A percentile compares a stretch with the other conserved stretches of the same genome.
These are phyloP conservation scores for Actinostola sp. DNA, from an alignment of 92 coral and sea anemone species.

Conservation along the genomic window DNA sequence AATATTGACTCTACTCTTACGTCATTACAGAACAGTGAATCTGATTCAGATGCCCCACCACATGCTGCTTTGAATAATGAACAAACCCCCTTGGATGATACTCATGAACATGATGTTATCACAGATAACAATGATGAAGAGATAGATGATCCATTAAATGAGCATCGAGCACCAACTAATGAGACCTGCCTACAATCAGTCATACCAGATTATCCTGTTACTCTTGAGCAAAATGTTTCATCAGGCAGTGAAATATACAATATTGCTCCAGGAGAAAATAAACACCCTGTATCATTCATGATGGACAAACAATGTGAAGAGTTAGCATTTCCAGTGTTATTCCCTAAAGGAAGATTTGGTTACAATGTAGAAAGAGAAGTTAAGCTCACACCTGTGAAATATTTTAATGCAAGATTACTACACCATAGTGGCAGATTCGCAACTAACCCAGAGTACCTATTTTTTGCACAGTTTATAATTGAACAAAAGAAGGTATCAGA, in stretches of 20 bases:
- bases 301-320: constrained; percentile 60
- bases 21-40: constrained; percentile 17
- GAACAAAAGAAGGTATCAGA: no score
- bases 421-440: constrained; percentile 45
- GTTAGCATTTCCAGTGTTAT: no score
- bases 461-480: constrained; percentile 66
- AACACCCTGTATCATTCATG: constrained; percentile 58
- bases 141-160: constrained; percentile 54
- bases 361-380: constrained; percentile 41
- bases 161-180: constrained; percentile 41
- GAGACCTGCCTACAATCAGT: constrained; percentile 63
- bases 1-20: constrained; percentile 22
- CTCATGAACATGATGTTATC: background rate
- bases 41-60: no score
- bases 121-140: constrained; percentile 36
- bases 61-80: no score
- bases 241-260: constrained; percentile 53
- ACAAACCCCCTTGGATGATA: constrained; percentile 5
- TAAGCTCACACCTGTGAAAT: constrained; percentile 35
- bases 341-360: no score
- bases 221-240: constrained; percentile 15
- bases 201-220: constrained; percentile 58
- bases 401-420: constrained; percentile 22
- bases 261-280: no score
- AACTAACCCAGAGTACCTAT: no score